Base-by-base conservation (phyloP, 2,113 vertebrate genomes). In the Pseudorhombus dupliciocellatus region DNA sequence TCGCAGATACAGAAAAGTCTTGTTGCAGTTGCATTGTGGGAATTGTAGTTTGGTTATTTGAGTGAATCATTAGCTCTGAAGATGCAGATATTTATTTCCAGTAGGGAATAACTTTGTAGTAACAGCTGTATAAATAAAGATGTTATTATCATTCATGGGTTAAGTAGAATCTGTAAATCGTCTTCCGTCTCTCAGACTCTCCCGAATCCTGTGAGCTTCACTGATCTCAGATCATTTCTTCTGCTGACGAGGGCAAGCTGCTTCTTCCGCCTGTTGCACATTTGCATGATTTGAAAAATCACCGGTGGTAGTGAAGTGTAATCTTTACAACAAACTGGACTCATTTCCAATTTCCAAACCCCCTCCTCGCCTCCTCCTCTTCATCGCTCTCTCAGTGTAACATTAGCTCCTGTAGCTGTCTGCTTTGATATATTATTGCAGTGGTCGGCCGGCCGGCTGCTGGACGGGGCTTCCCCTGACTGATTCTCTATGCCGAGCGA, bases 391-490 rank as follows among this genome's bases (percentile, higher is more conserved):
- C 66, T 16, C 26, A 42, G n/a, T 20, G 73, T 51, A 75, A 54
- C 78, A 76, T 88, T 84, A 85, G 72, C 62, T 22, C 25, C 4
- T 85, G 83, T 85, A 68, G 62, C 75, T 79, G 77, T 85, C 68
- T 5, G 53, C 77, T 58, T 66, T 84, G 84, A 86, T 82, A 44
- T 75, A 85, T 81, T 14, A 16, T 67, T 24, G 64, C 70, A 60
- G 70, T 73, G 46, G 63, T 58, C 25, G 21, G 51, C 65, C 11
- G 66, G 79, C 65, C 37, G 14, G 68, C 65, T 59, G 26, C 44
- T 20, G 59, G 60, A 75, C 21, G 48, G 75, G 78, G 77, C 68
- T 80, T 79, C 80, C 80, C 73, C 77, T 84, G 65, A 81, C 79
- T 72, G 81, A 84, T 87, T 80, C 66, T 77, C 80, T 64, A 72